phyloP scores from a whole-genome alignment of 2,113 vertebrate species.

The Eulemur macaco region DNA sequence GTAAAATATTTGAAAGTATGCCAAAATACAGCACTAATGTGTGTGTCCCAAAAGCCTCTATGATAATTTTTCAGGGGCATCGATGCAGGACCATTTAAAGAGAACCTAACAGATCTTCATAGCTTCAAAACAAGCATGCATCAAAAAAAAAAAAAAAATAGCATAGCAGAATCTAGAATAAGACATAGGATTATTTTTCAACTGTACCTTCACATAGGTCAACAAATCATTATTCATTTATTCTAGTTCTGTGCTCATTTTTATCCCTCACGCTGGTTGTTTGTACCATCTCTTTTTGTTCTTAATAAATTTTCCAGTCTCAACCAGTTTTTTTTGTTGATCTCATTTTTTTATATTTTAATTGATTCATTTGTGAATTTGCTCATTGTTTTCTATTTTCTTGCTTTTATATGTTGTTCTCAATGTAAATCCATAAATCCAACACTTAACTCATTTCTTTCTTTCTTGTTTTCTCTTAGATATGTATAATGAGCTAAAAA shows the following conservation, averaged over 20 bases:
- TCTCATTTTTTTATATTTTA: not conserved
- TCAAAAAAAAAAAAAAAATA: not conserved
- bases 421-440: not conserved
- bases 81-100: not conserved
- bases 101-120: not conserved
- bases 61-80: not conserved
- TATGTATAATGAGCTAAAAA: not conserved
- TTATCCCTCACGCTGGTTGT: not conserved
- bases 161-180: not conserved
- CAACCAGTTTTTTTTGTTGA: not conserved
- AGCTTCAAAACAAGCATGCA: constrained; percentile 7
- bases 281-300: not conserved
- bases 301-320: not conserved
- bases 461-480: not conserved
- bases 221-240: not conserved
- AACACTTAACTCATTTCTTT: not conserved
- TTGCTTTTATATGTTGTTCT: not conserved
- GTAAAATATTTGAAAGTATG: not conserved
- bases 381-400: not conserved
- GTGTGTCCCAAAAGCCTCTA: not conserved
- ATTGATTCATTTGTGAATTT: not conserved
- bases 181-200: not conserved
- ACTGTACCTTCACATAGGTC: not conserved
- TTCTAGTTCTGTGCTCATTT: not conserved
- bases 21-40: not conserved